Conservation (phyloP, 2,113 vertebrate species). For the Panthera uncia region DNA sequence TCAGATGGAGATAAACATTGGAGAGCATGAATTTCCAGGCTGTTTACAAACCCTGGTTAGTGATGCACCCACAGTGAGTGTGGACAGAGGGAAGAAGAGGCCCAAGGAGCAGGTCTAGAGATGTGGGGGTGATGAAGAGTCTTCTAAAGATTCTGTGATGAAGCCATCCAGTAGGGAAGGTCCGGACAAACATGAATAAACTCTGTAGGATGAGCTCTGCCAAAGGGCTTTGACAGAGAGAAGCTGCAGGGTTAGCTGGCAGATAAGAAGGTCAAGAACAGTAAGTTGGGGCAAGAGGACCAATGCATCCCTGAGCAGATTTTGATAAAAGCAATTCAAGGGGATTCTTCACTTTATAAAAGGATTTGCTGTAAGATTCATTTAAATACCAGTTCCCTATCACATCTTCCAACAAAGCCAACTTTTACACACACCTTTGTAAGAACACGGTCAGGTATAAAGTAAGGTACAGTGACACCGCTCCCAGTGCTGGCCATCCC, state of each 20-base stretch:
- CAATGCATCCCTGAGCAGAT: neutral
- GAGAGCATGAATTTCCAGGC: neutral
- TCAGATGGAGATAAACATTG: neutral
- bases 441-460: neutral
- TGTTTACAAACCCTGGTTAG: neutral
- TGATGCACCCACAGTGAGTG: too few species aligned
- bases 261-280: neutral
- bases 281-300: neutral
- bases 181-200: neutral
- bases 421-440: neutral
- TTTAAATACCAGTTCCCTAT: neutral
- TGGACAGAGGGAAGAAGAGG: neutral
- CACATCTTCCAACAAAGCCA: neutral
- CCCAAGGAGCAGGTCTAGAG: neutral
- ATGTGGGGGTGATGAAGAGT: too few species aligned
- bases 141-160: neutral
- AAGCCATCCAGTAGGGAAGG: neutral
- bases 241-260: neutral
- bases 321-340: neutral
- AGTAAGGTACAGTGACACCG: neutral
- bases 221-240: neutral
- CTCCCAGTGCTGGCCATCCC: neutral
- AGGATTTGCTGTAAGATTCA: neutral
- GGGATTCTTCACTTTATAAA: neutral
- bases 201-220: neutral